Evolutionary conservation across 1,140 invertebrate genomes (phyloP).

Genomic region (Drosophila lacteicornis): DNA sequence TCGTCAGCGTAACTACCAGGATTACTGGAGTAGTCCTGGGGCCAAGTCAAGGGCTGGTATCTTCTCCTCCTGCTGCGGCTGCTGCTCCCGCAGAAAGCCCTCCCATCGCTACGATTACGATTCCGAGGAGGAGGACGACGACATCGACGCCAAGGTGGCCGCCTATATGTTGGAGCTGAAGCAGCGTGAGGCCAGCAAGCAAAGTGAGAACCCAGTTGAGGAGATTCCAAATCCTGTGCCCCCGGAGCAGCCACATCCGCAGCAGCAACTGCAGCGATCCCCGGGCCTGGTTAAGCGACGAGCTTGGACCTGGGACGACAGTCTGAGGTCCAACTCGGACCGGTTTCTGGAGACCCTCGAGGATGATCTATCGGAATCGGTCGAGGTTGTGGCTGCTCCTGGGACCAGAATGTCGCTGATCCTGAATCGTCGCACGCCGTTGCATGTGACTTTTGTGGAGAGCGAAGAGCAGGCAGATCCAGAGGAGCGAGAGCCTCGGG

Average conservation of each 20-base stretch:
- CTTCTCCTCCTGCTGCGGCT: slow-evolving; percentile 32
- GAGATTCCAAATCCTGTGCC: slow-evolving; percentile 21
- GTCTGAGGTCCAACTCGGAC: slow-evolving; percentile 83
- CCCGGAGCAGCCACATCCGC: slow-evolving; percentile 33
- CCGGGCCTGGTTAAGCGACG: slow-evolving; percentile 31
- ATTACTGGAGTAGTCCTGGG: slow-evolving; percentile 45
- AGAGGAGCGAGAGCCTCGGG: not conserved
- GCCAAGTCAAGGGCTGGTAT: slow-evolving; percentile 1
- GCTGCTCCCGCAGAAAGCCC: slow-evolving; percentile 2
- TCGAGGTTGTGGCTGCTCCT: slow-evolving; percentile 23
- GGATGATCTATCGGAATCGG: slow-evolving; percentile 65
- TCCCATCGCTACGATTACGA: slow-evolving; percentile 56
- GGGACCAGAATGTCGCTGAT: slow-evolving; percentile 52
- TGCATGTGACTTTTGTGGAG: slow-evolving; percentile 66
- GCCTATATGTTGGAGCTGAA: slow-evolving; percentile 84
- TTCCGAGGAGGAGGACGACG: slow-evolving; percentile 83
- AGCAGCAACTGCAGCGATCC: slow-evolving; percentile 12
- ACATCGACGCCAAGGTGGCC: slow-evolving; percentile 85
- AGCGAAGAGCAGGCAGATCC: slow-evolving; percentile 15
- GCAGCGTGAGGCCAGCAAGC: slow-evolving; percentile 62
- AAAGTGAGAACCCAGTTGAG: slow-evolving; percentile 62
- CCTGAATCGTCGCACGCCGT: slow-evolving; percentile 65
- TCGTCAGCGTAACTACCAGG: slow-evolving; percentile 43
- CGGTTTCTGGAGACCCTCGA: slow-evolving; percentile 83
- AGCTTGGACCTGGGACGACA: slow-evolving; percentile 84